Evolutionary conservation across 1,140 invertebrate genomes (phyloP), one percentile per base, ranked within the genome.

Genomic region (Zaprionus inermis): DNA sequence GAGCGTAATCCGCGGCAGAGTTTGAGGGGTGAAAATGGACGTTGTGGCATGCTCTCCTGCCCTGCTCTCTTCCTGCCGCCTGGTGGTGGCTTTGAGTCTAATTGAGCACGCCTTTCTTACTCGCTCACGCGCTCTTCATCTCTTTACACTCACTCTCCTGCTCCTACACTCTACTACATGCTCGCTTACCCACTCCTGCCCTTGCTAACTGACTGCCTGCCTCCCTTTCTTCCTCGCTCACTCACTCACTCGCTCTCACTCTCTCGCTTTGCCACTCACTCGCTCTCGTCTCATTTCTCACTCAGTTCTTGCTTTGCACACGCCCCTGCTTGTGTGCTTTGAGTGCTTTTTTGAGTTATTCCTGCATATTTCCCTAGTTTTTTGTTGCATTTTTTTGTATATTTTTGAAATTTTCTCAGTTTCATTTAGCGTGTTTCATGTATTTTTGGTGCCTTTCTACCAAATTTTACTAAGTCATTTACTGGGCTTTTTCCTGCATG

Each of bases 1-100:
- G 79, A 77, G 79, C 83, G 83, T 86, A 86, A 86, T 86, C 83
- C 83, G 73, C 72, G 78, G 44, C 36, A 56, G 41, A 63, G 46
- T 76, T 72, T 54, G 79, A 59, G 59, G 70, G 70, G n/a, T 44
- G 38, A 16, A 44, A 44, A 44, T 44, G 38, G 38, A 44, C 36
- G 12, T 38, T 38, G 14, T n/a, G 30, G 30, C 30, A 32, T 28
- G 30, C 30, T 32, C 30, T 32, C 24, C 24, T 28, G 30, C 30
- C 30, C 24, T 5, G 11, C 49, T 24, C 3, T 0, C 16, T 49
- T 7, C 58, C 28, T 68, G 69, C 22, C 22, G 14, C 34, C n/a
- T 61, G 57, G 10, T 72, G 60, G 57, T 64, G 64, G 58, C 71
- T 66, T 66, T 81, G 75, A 79, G 82, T 28, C 24, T 28, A 28